These are phyloP conservation scores for Blastobasis adustella DNA, from an alignment of 2,888 invertebrate genomes.

Conservation along the genomic window DNA sequence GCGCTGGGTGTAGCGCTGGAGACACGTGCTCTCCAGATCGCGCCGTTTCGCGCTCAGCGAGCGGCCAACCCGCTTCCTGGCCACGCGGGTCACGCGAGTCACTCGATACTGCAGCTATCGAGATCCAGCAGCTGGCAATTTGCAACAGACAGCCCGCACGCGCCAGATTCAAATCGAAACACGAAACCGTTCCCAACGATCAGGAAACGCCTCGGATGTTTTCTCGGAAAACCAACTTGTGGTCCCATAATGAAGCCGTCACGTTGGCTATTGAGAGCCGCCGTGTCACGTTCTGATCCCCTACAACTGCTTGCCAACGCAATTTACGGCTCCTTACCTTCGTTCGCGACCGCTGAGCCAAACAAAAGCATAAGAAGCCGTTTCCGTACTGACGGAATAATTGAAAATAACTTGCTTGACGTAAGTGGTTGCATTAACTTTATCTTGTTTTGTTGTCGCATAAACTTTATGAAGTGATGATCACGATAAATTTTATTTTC, in stretches of 20 bases:
- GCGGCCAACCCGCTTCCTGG: too few relatives aligned
- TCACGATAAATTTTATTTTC: not conserved
- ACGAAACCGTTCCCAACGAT: conserved; percentile 34
- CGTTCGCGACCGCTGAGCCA: too few relatives aligned
- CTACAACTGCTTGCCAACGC: conserved; percentile 1
- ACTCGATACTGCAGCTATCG: conserved; percentile 38
- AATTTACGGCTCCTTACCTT: too few relatives aligned
- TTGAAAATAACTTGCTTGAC: not conserved
- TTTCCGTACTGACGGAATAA: not conserved
- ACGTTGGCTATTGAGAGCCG: conserved; percentile 22
- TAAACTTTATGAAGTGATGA: not conserved
- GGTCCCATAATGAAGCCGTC: conserved; percentile 41
- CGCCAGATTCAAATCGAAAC: conserved; percentile 50
- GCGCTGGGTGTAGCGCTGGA: conserved; percentile 41
- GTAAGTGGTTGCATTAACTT: not conserved
- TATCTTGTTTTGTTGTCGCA: conserved; percentile 1
- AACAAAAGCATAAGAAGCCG: not conserved
- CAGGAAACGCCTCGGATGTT: conserved; percentile 41
- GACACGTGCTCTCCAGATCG: conserved; percentile 51
- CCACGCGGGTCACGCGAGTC: conserved; percentile 34
- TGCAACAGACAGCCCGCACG: conserved; percentile 45
- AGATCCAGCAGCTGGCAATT: conserved; percentile 41
- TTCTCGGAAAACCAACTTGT: conserved; percentile 37
- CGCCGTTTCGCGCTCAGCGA: conserved; percentile 13
- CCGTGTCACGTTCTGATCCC: conserved; percentile 18